phyloP scores from a whole-genome alignment of 2,113 vertebrate genomes.

The Acinonyx jubatus region DNA sequence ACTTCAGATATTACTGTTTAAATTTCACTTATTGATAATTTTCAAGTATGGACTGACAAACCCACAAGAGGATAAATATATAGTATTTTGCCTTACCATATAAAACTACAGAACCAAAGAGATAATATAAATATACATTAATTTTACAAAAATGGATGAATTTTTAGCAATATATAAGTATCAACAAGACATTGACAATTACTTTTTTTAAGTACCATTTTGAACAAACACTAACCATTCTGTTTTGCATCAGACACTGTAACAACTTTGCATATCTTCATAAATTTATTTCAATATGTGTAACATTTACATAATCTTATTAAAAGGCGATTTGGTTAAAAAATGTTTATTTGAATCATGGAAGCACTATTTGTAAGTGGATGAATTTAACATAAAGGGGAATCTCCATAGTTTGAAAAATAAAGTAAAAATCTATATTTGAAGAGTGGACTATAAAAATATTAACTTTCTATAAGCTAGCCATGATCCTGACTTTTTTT shows the following conservation, averaged over 20 bases:
- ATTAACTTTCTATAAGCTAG: neutral
- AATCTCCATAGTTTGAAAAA: neutral
- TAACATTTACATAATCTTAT: conserved; percentile 59
- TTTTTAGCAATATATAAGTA: neutral
- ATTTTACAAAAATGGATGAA: conserved; percentile 53
- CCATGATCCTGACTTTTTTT: conserved; percentile 9
- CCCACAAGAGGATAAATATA: neutral
- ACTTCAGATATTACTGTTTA: neutral
- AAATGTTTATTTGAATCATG: neutral
- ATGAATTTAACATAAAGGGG: neutral
- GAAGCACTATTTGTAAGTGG: neutral
- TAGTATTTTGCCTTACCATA: neutral
- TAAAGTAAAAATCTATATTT: neutral
- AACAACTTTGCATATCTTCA: neutral
- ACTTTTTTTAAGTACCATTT: conserved; percentile 41
- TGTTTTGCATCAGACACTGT: neutral
- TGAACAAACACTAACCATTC: neutral
- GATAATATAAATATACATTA: neutral
- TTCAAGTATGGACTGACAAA: neutral
- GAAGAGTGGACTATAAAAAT: neutral
- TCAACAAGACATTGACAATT: neutral
- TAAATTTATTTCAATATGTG: neutral
- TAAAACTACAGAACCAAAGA: neutral
- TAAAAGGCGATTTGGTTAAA: neutral
- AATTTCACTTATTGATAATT: neutral